Evolutionary conservation across 2,888 invertebrate genomes (phyloP), one percentile per base, ranked within the genome.

Genomic region (Brachypalpus laphriformis): DNA sequence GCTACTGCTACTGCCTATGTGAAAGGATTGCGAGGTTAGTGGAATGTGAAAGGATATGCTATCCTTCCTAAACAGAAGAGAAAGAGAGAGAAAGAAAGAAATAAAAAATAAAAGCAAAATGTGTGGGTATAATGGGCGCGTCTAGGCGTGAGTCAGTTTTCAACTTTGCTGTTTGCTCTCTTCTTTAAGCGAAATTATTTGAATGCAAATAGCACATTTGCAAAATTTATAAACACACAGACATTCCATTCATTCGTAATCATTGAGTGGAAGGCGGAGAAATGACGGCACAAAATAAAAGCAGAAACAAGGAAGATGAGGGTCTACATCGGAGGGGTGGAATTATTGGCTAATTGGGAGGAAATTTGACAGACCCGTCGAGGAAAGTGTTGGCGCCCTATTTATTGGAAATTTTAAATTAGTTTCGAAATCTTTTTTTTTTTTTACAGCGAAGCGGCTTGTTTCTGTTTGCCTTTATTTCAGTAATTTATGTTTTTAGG

Each of bases 131-230:
- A 70, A 82, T 61, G 63, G 76, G 68, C 71, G 78, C 77, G 78
- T 82, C 78, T 78, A 61, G 78, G 78, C 65, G 72, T 78, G 71
- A 82, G 66, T 45, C 78, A 78, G 78, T 82, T 72, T 82, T 59
- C 76, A 72, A 66, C 77, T 82, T 54, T 54, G 71, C 59, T 71
- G 54, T 82, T 82, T 82, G 59, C 72, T 71, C 63, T 72, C 78
- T 78, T 66, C 78, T 78, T 82, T 78, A 78, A 72, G 59, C 78
- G 61, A 78, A 78, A 78, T 82, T 72, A 72, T 82, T 78, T 78
- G 82, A 78, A 82, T 82, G 72, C 82, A 82, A 82, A 82, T 78
- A 78, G 66, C 65, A 82, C 78, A 78, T 82, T 82, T 82, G 78
- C 78, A 78, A 78, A 82, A 68, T 72, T 82, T 82, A 82, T 78